Evolutionary conservation across 2,888 invertebrate species (phyloP).

Genomic region (Pocota personata): DNA sequence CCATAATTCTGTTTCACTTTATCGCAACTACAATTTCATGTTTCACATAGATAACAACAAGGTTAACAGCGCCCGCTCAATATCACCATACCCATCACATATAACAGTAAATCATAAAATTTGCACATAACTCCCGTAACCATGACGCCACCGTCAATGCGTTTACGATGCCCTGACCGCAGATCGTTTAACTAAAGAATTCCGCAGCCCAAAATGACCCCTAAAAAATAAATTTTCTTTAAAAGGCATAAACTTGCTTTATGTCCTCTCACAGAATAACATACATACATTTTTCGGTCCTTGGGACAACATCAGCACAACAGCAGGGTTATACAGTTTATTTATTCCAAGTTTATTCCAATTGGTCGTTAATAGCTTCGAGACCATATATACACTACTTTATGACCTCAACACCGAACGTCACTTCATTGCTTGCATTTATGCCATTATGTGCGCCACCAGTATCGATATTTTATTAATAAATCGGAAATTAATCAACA

Average conservation of each 20-base stretch:
- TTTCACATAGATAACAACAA: neutral
- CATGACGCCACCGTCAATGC: neutral
- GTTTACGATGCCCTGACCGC: constrained; percentile 47
- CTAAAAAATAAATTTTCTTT: constrained; percentile 44
- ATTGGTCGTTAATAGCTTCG: constrained; percentile 6
- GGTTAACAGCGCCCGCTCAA: neutral
- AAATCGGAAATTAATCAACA: constrained; percentile 35
- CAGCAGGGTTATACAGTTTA: neutral
- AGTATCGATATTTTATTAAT: constrained; percentile 36
- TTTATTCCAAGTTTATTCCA: constrained; percentile 17
- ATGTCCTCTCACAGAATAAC: constrained; percentile 7
- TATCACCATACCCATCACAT: neutral
- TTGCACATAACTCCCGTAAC: neutral
- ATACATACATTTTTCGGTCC: neutral
- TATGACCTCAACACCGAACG: constrained; percentile 8
- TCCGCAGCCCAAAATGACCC: constrained; percentile 4
- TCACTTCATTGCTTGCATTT: constrained; percentile 16
- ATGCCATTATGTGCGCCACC: neutral
- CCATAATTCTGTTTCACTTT: neutral
- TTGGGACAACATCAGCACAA: neutral
- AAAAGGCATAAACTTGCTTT: constrained; percentile 24
- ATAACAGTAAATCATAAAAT: constrained; percentile 21
- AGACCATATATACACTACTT: constrained; percentile 10
- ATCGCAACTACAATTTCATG: neutral
- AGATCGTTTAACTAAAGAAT: constrained; percentile 37